These are phyloP conservation scores for Himalopsyche kuldschensis DNA, from an alignment of 2,888 invertebrate species.

Conservation along the genomic window DNA sequence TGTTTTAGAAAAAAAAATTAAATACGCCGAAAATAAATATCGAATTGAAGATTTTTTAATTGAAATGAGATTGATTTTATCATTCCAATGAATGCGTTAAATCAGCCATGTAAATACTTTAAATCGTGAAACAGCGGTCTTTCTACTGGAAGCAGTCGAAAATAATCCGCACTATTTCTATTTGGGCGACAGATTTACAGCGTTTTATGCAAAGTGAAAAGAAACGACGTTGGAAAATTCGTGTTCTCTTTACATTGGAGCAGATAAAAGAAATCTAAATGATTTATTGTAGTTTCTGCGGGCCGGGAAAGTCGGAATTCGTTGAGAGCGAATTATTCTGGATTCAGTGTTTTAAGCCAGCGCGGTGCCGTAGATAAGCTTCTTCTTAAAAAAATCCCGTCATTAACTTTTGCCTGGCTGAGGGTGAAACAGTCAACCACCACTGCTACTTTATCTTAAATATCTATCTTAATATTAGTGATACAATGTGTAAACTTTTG, in stretches of 20 bases:
- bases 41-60: too few species aligned
- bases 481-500: too few species aligned
- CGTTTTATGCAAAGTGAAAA: conserved; percentile 1
- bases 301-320: neutral
- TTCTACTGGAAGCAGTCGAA: neutral
- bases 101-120: neutral
- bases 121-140: neutral
- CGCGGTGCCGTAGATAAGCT: neutral
- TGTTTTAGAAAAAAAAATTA: too few species aligned
- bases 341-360: neutral
- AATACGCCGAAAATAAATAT: too few species aligned
- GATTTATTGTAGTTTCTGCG: neutral
- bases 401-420: too few species aligned
- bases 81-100: too few species aligned
- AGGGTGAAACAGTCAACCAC: too few species aligned
- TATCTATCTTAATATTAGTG: too few species aligned
- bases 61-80: too few species aligned
- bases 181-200: neutral
- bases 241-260: neutral
- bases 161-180: neutral
- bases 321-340: neutral
- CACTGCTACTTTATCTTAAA: too few species aligned
- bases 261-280: neutral
- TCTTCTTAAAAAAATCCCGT: neutral
- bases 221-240: neutral